Conservation (phyloP, 2,113 vertebrate species). For the Patagioenas fasciata region DNA sequence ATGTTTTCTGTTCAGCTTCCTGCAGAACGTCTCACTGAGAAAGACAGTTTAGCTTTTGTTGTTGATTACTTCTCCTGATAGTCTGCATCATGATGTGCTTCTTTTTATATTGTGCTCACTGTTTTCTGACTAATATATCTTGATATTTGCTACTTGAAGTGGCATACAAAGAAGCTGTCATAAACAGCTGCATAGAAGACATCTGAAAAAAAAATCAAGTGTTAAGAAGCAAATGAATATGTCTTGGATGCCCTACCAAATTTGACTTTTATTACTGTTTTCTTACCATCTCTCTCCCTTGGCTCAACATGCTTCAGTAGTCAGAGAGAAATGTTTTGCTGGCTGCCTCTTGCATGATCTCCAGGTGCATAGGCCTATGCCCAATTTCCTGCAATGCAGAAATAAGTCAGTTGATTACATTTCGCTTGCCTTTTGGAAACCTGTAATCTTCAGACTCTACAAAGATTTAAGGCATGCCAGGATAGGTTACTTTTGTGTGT, state of each 20-base stretch:
- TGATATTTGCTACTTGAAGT: not conserved
- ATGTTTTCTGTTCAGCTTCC: not conserved
- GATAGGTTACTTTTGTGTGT: not conserved
- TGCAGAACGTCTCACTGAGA: not conserved
- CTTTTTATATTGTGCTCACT: not conserved
- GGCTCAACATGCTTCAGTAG: not conserved
- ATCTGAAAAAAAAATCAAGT: not conserved
- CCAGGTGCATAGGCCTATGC: not conserved
- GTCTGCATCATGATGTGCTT: not conserved
- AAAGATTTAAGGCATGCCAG: not conserved
- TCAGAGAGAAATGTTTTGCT: not conserved
- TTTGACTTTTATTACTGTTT: not conserved
- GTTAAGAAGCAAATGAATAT: not conserved
- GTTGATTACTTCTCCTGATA: not conserved
- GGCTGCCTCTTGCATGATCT: not conserved
- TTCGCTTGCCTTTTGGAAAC: slow-evolving; percentile 35
- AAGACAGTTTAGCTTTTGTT: not conserved
- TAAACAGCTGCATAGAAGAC: not conserved
- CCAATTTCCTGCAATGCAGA: not conserved
- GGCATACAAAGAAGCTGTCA: not conserved
- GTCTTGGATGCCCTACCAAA: not conserved
- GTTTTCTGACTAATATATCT: not conserved
- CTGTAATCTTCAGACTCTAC: not conserved
- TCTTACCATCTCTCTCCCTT: not conserved
- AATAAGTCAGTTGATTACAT: slow-evolving; percentile 24